Evolutionary conservation across 1,140 invertebrate genomes (phyloP), one percentile per base, ranked within the genome.

Genomic region (Drosophila willistoni): DNA sequence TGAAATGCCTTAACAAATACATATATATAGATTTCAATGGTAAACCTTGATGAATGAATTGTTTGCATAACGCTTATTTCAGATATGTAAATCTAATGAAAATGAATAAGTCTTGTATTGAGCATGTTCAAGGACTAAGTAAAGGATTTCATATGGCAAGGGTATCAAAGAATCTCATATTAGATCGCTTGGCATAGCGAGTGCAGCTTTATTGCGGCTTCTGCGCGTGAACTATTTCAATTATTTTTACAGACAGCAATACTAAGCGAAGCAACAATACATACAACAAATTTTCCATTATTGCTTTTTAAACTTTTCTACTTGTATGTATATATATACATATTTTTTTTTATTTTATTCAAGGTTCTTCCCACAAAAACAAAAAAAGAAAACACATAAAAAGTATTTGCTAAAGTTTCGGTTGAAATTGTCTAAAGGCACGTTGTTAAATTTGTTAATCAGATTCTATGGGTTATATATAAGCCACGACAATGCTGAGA

Each of bases 401-500:
- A 51, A 51, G 17, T 62, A 25, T 55, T 12, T 25, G 22, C 9
- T 19, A 12, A 54, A 68, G 51, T 68, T 76, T 54, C 60, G 29
- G 44, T 64, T 67, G 77, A 77, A 74, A 74, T 77, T 34, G 13
- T 64, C 7, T 9, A 13, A 33, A 33, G 68, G 77, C 81, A 84
- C 81, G 81, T 84, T 83, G 73, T 19, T 47, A 51, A 51, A 51
- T 51, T 54, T 80, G 62, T 22, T 71, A 67, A 47, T 54, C 34
- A 55, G 56, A 56, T 57, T 78, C 68, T 33, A 25, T 73, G 75
- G 71, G 71, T 78, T 86, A 86, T 86, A 86, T 82, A 86, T 39
- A 39, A 39, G 86, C 71, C 72, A 72, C 71, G 61, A 34, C 44
- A 71, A 13, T 64, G 39, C 44, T 47, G 44, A 51, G 63, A 66